Conservation (phyloP, 2,888 invertebrate species). For the Sinodicranocentrus sp. region DNA sequence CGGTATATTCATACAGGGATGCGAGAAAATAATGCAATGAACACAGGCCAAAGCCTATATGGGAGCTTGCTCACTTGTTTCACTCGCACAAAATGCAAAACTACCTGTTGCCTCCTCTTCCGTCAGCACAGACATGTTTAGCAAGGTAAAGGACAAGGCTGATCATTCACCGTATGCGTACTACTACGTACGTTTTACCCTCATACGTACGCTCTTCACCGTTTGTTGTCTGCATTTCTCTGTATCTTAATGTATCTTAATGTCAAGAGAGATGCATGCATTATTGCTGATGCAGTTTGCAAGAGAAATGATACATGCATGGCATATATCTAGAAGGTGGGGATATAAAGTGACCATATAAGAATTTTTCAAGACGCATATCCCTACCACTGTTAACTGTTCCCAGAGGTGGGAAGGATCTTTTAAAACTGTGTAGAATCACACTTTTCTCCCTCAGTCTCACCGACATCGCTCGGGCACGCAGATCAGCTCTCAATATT, state of each 20-base stretch:
- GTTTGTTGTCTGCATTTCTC: too few species aligned
- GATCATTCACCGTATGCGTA: slow-evolving; percentile 48
- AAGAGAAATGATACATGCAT: not conserved
- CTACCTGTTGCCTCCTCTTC: slow-evolving; percentile 23
- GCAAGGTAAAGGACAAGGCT: slow-evolving; percentile 70
- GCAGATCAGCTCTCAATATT: slow-evolving; percentile 42
- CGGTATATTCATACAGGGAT: too few species aligned
- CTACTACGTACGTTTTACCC: not conserved
- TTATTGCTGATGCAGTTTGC: not conserved
- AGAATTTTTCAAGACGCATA: not conserved
- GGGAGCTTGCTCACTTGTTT: too few species aligned
- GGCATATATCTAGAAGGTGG: too few species aligned
- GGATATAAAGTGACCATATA: too few species aligned
- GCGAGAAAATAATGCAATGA: too few species aligned
- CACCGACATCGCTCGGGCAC: slow-evolving; percentile 64
- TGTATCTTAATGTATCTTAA: too few species aligned
- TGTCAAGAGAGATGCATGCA: not conserved
- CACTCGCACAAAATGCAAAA: slow-evolving; percentile 32
- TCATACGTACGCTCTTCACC: not conserved
- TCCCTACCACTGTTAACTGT: slow-evolving; percentile 45
- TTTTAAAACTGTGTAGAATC: slow-evolving; percentile 75
- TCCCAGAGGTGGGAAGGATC: slow-evolving; percentile 75
- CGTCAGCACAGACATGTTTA: slow-evolving; percentile 21
- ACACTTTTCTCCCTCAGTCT: slow-evolving; percentile 77
- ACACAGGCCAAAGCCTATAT: too few species aligned